A percentile compares a stretch with the other conserved stretches of the same genome.
phyloP scores from a whole-genome alignment of 2,113 vertebrate species.

The Colistium nudipinnis region DNA sequence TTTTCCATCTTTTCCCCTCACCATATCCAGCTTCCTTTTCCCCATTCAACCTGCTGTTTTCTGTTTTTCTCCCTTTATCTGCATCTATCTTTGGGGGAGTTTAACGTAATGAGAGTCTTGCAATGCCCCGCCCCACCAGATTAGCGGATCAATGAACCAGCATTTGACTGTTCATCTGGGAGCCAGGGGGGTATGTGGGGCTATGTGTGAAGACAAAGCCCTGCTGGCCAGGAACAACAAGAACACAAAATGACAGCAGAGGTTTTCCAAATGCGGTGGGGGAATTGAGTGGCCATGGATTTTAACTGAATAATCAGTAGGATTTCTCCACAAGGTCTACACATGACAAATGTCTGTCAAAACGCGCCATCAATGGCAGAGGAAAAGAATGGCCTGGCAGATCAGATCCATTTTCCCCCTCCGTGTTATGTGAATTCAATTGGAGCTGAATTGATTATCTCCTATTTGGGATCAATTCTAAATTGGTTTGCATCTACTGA shows the following conservation, averaged over 20 bases:
- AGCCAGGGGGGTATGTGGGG: slow-evolving; percentile 14
- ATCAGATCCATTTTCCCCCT: slow-evolving; percentile 46
- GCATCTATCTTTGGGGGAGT: slow-evolving; percentile 63
- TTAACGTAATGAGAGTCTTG: slow-evolving; percentile 71
- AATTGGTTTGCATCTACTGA: slow-evolving; percentile 54
- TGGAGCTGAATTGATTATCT: slow-evolving; percentile 73
- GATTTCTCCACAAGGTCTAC: slow-evolving; percentile 56
- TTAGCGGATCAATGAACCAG: slow-evolving; percentile 68
- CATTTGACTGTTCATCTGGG: slow-evolving; percentile 38
- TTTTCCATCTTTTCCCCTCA: background rate
- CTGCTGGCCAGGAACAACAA: slow-evolving; percentile 30
- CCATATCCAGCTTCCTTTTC: background rate
- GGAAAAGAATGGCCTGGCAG: slow-evolving; percentile 36
- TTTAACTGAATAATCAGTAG: slow-evolving; percentile 60
- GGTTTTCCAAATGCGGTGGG: slow-evolving; percentile 46
- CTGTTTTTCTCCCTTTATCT: slow-evolving; percentile 42
- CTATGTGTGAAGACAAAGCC: slow-evolving; percentile 38
- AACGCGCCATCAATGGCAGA: slow-evolving; percentile 48
- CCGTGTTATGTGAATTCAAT: slow-evolving; percentile 67
- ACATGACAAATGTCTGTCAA: slow-evolving; percentile 75
- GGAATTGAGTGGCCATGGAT: slow-evolving; percentile 50
- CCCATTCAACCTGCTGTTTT: slow-evolving; percentile 2
- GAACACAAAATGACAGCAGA: slow-evolving; percentile 41
- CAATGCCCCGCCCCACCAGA: slow-evolving; percentile 58
- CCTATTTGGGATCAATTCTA: slow-evolving; percentile 70